phyloP scores from a whole-genome alignment of 2,113 vertebrate genomes.

The Hylia prasina region DNA sequence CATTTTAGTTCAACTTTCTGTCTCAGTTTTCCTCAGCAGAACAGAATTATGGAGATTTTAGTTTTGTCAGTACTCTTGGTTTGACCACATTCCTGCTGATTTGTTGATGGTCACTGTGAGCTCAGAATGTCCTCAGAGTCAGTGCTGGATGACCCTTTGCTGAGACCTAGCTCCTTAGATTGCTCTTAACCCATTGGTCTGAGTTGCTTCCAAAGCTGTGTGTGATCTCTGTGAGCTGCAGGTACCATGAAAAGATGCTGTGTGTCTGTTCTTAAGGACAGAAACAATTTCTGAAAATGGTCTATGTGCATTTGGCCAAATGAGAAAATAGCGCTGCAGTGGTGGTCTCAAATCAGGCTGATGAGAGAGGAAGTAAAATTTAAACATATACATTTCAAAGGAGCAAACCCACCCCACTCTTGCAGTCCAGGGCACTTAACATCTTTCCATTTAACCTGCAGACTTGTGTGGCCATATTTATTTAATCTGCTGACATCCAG shows the following conservation, averaged over 20 bases:
- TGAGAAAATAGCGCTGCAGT: not conserved
- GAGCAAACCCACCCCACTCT: not conserved
- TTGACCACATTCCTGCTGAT: not conserved
- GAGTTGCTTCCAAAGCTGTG: not conserved
- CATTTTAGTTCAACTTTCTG: not conserved
- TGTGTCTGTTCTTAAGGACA: not conserved
- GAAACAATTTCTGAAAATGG: not conserved
- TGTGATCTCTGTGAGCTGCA: not conserved
- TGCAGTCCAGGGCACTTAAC: not conserved
- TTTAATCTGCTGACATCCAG: not conserved
- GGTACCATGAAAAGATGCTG: not conserved
- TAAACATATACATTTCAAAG: slow-evolving; percentile 7
- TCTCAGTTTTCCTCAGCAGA: not conserved
- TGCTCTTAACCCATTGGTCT: not conserved
- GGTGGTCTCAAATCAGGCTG: not conserved
- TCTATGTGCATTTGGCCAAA: not conserved
- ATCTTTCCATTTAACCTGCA: not conserved
- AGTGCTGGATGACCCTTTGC: not conserved
- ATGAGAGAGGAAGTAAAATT: not conserved
- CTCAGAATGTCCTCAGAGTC: not conserved
- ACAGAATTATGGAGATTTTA: not conserved
- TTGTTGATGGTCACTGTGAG: not conserved
- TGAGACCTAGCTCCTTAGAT: not conserved
- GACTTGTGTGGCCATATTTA: not conserved
- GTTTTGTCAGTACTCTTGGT: not conserved